Conservation (phyloP, 2,888 invertebrate genomes). For the Clusia tigrina region DNA sequence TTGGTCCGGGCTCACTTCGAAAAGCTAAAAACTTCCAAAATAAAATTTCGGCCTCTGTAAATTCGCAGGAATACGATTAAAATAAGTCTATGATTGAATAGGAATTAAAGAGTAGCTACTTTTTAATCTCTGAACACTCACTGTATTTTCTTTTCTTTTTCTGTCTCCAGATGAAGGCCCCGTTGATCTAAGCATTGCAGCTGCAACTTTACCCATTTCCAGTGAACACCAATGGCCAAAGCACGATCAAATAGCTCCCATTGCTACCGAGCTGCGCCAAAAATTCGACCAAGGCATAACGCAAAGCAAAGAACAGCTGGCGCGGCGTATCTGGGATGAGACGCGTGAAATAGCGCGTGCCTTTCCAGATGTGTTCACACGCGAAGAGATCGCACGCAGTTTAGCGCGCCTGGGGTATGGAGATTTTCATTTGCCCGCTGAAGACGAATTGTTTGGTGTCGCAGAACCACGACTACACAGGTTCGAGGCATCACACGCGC, state of each 20-base stretch:
- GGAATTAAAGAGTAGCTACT: too few relatives aligned
- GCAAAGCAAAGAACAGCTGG: slow-evolving; percentile 56
- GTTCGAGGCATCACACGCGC: not conserved
- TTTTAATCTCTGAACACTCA: too few relatives aligned
- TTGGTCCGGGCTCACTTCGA: too few relatives aligned
- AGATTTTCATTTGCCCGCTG: slow-evolving; percentile 48
- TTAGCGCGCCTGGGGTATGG: slow-evolving; percentile 57
- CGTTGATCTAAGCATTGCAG: slow-evolving; percentile 55
- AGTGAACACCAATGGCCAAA: slow-evolving; percentile 21
- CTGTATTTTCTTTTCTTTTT: slow-evolving; percentile 1
- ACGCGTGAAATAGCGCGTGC: slow-evolving; percentile 60
- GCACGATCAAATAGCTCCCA: too few relatives aligned
- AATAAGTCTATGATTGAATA: too few relatives aligned
- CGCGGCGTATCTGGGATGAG: slow-evolving; percentile 59
- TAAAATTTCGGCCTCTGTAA: too few relatives aligned
- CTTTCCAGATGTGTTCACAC: slow-evolving; percentile 61
- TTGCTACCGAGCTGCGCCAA: slow-evolving; percentile 39
- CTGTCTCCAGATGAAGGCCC: slow-evolving; percentile 55
- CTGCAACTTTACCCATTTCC: slow-evolving; percentile 45
- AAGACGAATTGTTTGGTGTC: slow-evolving; percentile 34
- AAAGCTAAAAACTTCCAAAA: too few relatives aligned
- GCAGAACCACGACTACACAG: not conserved
- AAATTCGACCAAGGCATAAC: slow-evolving; percentile 43
- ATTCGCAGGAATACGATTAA: too few relatives aligned
- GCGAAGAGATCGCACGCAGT: slow-evolving; percentile 60